Evolutionary conservation across 2,113 vertebrate species (phyloP).

Genomic region (Camelus bactrianus): DNA sequence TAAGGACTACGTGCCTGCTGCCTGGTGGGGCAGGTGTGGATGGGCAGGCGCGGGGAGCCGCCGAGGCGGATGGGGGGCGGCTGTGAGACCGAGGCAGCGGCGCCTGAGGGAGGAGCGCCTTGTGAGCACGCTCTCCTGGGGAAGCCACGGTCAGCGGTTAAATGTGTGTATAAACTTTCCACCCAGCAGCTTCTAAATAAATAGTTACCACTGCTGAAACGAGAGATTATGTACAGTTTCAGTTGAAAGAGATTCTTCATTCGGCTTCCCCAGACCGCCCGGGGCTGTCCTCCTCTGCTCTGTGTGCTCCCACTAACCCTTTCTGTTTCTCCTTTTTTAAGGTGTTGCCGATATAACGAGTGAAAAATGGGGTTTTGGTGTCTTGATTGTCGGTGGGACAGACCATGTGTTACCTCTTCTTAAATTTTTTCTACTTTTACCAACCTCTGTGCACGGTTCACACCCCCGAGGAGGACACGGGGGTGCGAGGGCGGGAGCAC

Average conservation of each 20-base stretch:
- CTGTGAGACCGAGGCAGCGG: too few species aligned
- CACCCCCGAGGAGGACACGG: too few species aligned
- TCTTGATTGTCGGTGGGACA: neutral
- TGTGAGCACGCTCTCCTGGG: conserved; percentile 67
- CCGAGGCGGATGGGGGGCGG: neutral
- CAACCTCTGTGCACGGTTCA: neutral
- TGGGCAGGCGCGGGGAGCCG: neutral
- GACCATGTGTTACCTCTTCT: neutral
- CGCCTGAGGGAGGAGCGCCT: conserved; percentile 35
- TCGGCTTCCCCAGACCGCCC: neutral
- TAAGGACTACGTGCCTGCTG: neutral
- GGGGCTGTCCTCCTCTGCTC: rapidly evolving
- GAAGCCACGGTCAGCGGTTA: conserved; percentile 84
- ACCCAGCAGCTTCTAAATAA: conserved; percentile 84
- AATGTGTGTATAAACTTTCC: conserved; percentile 81
- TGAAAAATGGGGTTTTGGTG: neutral
- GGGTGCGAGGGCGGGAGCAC: neutral
- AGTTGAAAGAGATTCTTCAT: neutral
- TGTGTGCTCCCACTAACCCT: rapidly evolving
- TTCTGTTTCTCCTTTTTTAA: neutral
- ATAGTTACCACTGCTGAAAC: conserved; percentile 80
- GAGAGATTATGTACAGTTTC: neutral
- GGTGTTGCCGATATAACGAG: neutral
- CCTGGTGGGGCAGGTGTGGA: neutral
- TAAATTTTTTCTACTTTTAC: rapidly evolving